Base-by-base conservation (phyloP, 2,113 vertebrate genomes). In the Seriola quinqueradiata region DNA sequence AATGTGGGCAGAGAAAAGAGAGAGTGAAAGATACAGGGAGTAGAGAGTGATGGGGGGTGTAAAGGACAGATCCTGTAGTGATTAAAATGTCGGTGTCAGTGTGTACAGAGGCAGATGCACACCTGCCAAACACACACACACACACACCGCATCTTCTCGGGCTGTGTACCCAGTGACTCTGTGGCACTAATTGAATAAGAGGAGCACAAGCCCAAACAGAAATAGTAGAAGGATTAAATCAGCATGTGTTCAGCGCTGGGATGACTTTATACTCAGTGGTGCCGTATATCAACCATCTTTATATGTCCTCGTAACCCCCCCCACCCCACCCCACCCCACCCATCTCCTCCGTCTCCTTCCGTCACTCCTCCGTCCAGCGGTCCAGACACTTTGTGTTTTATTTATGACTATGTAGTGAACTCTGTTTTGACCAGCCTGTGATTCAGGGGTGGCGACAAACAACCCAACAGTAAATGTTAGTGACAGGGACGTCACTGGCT, bases 71-170 rank as follows among this genome's bases (percentile, higher is more conserved):
- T 86, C 88, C 84, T 81, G 82, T 54, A 28, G 86, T 23, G 87
- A 90, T 88, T 90, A 79, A 92, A 93, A 92, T 93, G 89, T 90
- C 91, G 92, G 36, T 93, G 89, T 90, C 91, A 92, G 36, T 10
- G 67, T 63, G 64, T 68, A 61, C 81, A 0, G 61, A 75, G 55
- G 77, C 50, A 88, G 77, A 84, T 75, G 81, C 86, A 75, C 84
- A 85, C 81, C 79, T 87, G 73, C 76, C 69, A 69, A 21, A 12
- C 25, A 42, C 46, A 57, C 48, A 70, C 50, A 68, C 76, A 57
- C 64, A 63, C 59, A 34, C 54, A 68, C 58, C 46, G 36, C 54
- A 59, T 68, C 72, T 48, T 73, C 71, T 79, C 68, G 50, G 77
- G 46, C 84, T 77, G 54, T 87, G 65, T 70, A 34, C 63, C 21